phyloP scores from a whole-genome alignment of 2,888 invertebrate genomes.

The Aromia moschata region DNA sequence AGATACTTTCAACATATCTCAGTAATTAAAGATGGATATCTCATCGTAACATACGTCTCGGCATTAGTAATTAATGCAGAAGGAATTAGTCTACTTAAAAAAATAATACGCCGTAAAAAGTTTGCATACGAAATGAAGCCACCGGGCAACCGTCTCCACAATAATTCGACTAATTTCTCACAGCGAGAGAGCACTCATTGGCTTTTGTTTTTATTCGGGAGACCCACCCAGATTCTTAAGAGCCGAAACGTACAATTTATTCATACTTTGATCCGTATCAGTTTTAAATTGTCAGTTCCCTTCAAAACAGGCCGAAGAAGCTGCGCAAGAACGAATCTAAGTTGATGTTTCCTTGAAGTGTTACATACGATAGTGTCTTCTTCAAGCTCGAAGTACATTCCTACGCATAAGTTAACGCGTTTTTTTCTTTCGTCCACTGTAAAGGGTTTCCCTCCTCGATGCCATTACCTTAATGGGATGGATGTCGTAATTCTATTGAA shows the following conservation, averaged over 20 bases:
- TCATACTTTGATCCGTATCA: slow-evolving; percentile 23
- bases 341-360: not conserved
- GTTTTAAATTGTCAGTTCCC: slow-evolving; percentile 20
- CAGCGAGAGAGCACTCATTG: not conserved
- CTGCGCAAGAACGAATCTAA: slow-evolving; percentile 1
- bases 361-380: slow-evolving; percentile 6
- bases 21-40: not conserved
- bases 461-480: slow-evolving; percentile 14
- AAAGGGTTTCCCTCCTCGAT: slow-evolving; percentile 1
- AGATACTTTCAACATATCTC: not conserved
- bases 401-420: slow-evolving; percentile 7
- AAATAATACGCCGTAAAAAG: not conserved
- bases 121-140: not conserved
- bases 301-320: slow-evolving; percentile 9
- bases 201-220: slow-evolving; percentile 1
- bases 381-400: not conserved
- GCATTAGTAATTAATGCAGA: not conserved
- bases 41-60: not conserved
- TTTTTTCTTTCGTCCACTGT: not conserved
- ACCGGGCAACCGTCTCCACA: not conserved
- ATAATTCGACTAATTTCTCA: not conserved
- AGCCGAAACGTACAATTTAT: slow-evolving; percentile 14
- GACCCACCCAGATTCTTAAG: slow-evolving; percentile 19
- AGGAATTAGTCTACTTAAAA: not conserved
- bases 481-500: slow-evolving; percentile 11